Base-by-base conservation (phyloP, 2,113 vertebrate genomes). In the Neoarius graeffei region DNA sequence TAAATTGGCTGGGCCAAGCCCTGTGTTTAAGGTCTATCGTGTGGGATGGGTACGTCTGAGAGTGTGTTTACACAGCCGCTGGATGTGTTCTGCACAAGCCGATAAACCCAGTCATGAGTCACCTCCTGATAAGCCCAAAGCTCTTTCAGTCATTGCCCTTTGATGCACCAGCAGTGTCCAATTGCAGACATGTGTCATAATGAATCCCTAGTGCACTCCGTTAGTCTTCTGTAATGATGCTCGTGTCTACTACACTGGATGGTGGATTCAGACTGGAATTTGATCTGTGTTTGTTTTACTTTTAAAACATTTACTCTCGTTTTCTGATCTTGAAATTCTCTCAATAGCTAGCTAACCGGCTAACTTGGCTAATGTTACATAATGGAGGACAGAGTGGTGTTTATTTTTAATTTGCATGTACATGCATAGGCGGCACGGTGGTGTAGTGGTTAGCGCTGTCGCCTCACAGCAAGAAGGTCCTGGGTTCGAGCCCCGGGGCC, bases 71-170 rank as follows among this genome's bases (percentile, higher is more conserved):
- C 56, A 81, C 85, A 71, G 76, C 42, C 42, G 25, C 35, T 25
- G 35, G 64, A 80, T 30, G 25, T 50, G 83, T 80, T 10, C 59
- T 56, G 87, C n/a, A 48, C 62, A 14, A 60, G 25, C 74, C 48
- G 81, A 89, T 89, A 84, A 84, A 73, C 81, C 73, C 42, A 25
- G 81, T 50, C 54, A n/a, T 30, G 88, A 89, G 87, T 84, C 20
- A 35, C 54, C 82, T 56, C 66, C 27, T 81, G 81, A 87, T 84
- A 54, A 81, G 48, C 23, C 80, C n/a, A 25, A 69, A 77, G 80
- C 62, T n/a, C 19, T 67, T 59, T 69, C 13, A 74, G 84, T 48
- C 60, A 30, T 62, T 82, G 79, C 74, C 50, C 60, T 42, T 89
- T 35, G 74, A 84, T 60, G 81, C 69, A 13, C 20, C n/a, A 76